A percentile compares a stretch with the other conserved stretches of the same genome.
These are phyloP conservation scores for Garrulus glandarius DNA, from an alignment of 2,797 vertebrate genomes.

Conservation along the genomic window DNA sequence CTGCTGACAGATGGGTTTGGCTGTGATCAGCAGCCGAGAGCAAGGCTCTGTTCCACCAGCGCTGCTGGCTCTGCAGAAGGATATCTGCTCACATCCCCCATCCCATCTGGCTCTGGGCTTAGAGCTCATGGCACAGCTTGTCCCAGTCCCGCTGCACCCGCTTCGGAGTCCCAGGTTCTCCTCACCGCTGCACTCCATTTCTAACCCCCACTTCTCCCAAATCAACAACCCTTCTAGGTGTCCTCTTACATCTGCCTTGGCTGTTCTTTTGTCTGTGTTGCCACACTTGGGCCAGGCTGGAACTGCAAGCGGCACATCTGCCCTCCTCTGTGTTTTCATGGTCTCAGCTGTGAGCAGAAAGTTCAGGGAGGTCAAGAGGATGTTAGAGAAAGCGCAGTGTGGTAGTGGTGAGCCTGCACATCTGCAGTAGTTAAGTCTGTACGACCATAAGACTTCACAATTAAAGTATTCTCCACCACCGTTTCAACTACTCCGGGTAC, in stretches of 20 bases:
- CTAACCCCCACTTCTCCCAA: neutral
- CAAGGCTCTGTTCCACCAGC: neutral
- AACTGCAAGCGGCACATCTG: neutral
- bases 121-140: neutral
- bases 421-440: neutral
- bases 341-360: neutral
- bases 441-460: neutral
- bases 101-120: neutral
- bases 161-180: neutral
- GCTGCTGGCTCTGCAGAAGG: neutral
- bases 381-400: neutral
- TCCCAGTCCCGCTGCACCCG: accelerated
- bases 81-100: neutral
- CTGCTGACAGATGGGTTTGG: slow-evolving; percentile 16
- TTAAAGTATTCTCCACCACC: neutral
- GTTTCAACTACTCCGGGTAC: neutral
- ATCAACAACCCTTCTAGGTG: neutral
- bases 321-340: neutral
- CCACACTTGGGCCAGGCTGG: neutral
- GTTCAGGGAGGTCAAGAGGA: neutral
- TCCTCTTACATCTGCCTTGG: neutral
- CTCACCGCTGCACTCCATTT: neutral
- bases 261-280: neutral
- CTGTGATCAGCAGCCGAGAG: neutral
- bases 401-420: neutral